These are phyloP conservation scores for Siniperca undulata DNA, from an alignment of 2,797 vertebrate genomes.

Conservation along the genomic window DNA sequence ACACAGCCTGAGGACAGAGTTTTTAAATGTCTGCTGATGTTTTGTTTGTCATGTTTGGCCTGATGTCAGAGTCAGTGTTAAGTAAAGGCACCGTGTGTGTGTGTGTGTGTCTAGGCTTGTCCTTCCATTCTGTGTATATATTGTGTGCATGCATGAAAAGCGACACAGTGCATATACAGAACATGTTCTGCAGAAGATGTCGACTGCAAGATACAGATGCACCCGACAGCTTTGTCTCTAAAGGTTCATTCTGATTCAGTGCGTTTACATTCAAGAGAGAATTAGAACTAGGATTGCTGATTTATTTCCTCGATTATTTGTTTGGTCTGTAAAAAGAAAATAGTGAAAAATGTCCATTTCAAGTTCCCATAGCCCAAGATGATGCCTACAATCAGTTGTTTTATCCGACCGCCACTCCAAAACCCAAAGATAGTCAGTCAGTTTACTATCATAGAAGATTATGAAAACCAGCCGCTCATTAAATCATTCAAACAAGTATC, in stretches of 20 bases:
- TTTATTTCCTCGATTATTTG: too few species aligned
- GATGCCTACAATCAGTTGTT: neutral
- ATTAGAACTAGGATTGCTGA: neutral
- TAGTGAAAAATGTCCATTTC: too few species aligned
- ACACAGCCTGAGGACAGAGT: slow-evolving; percentile 31
- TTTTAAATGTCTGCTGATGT: slow-evolving; percentile 26
- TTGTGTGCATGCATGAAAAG: neutral
- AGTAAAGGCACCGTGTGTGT: neutral
- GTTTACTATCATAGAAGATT: neutral
- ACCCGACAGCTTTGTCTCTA: neutral
- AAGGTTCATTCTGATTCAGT: neutral
- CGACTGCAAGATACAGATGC: neutral
- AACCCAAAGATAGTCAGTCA: neutral
- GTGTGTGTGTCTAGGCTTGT: slow-evolving; percentile 2
- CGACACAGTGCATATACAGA: neutral
- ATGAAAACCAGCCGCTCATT: neutral
- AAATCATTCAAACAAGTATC: too few species aligned
- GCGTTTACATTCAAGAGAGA: too few species aligned
- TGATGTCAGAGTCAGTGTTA: slow-evolving; percentile 22
- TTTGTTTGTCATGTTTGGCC: slow-evolving; percentile 41
- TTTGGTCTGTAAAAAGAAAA: neutral
- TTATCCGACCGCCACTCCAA: neutral
- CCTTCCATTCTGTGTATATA: neutral
- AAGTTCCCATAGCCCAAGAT: neutral
- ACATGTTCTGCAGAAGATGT: neutral